Conservation (phyloP, 2,888 invertebrate genomes). For the Micropterix aruncella region DNA sequence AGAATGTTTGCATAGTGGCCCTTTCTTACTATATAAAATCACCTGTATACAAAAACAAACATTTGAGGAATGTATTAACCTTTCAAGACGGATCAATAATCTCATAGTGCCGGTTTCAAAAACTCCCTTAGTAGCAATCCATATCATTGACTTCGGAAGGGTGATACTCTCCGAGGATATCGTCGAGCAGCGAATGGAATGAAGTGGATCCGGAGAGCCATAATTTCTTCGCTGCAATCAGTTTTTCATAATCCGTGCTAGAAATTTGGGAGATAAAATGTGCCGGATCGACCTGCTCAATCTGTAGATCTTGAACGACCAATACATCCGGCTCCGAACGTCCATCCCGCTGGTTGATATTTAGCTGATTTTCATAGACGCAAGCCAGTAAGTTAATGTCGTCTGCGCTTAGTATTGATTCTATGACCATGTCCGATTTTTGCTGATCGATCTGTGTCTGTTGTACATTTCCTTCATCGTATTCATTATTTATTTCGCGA, state of each 20-base stretch:
- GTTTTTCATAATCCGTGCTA: slow-evolving; percentile 41
- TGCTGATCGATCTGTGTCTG: slow-evolving; percentile 13
- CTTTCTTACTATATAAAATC: no score
- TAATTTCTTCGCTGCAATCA: slow-evolving; percentile 43
- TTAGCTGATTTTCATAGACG: slow-evolving; percentile 41
- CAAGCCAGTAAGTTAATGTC: slow-evolving; percentile 46
- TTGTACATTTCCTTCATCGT: slow-evolving; percentile 13
- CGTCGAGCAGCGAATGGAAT: slow-evolving; percentile 57
- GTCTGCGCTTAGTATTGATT: slow-evolving; percentile 45
- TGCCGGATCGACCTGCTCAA: slow-evolving; percentile 30
- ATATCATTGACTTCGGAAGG: slow-evolving; percentile 37
- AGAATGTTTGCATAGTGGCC: no score
- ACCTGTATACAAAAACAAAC: no score
- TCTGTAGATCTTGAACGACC: slow-evolving; percentile 19
- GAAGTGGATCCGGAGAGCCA: slow-evolving; percentile 57
- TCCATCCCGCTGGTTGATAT: slow-evolving; percentile 21
- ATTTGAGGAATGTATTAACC: no score
- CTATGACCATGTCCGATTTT: slow-evolving; percentile 41
- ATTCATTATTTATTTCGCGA: slow-evolving; percentile 13
- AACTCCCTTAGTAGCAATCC: slow-evolving; percentile 63
- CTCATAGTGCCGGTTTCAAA: no score
- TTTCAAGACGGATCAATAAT: no score
- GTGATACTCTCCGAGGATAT: slow-evolving; percentile 50
- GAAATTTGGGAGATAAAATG: slow-evolving; percentile 45
- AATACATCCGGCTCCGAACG: slow-evolving; percentile 22